phyloP scores from a whole-genome alignment of 2,888 invertebrate species.

The Caenorhabditis sp. region DNA sequence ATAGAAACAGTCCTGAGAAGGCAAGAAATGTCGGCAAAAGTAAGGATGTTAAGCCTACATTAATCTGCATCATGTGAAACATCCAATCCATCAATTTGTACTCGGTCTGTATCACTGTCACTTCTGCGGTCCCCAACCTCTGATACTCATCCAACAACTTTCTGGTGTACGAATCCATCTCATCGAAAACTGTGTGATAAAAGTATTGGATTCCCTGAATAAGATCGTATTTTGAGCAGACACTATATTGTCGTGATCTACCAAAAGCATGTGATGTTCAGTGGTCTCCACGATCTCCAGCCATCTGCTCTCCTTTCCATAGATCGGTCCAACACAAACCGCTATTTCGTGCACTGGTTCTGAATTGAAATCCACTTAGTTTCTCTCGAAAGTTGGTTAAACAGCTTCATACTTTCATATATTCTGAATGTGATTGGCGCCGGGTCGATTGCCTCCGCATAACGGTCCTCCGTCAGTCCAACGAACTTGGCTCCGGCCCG shows the following conservation, averaged over 20 bases:
- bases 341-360: constrained; percentile 11
- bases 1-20: constrained; percentile 19
- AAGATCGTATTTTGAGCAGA: too few species aligned
- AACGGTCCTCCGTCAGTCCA: not conserved
- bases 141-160: constrained; percentile 8
- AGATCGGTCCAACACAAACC: constrained; percentile 22
- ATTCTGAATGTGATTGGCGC: not conserved
- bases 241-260: not conserved
- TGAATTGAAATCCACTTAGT: too few species aligned
- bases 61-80: constrained; percentile 12
- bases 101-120: not conserved
- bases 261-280: constrained; percentile 16
- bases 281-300: constrained; percentile 16
- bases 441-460: constrained; percentile 5
- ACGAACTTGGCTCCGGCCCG: constrained; percentile 18
- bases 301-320: constrained; percentile 9
- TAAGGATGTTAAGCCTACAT: not conserved
- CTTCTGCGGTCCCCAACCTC: not conserved
- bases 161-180: not conserved
- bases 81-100: constrained; percentile 15
- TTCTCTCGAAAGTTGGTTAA: not conserved
- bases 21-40: too few species aligned
- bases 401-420: not conserved
- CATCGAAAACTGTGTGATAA: constrained; percentile 23
- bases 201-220: constrained; percentile 29